Conservation (phyloP, 2,888 invertebrate species). For the Lottia scabra region DNA sequence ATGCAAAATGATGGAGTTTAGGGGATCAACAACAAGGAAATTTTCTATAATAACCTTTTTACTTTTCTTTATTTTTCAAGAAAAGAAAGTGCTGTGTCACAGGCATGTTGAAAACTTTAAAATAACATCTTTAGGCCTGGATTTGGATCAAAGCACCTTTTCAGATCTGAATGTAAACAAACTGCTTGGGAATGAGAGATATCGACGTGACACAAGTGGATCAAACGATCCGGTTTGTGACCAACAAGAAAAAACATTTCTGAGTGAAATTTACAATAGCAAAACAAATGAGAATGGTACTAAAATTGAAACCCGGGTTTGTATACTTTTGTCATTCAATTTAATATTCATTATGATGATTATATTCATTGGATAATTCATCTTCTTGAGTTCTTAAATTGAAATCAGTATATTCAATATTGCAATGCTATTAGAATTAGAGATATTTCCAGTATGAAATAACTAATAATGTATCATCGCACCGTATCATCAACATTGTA, state of each 20-base stretch:
- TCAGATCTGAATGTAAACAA: background rate
- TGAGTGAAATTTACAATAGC: conserved; percentile 1
- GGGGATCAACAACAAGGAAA: no score
- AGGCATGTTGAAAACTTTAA: background rate
- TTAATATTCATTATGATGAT: no score
- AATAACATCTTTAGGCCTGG: background rate
- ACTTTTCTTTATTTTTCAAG: no score
- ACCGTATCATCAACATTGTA: no score
- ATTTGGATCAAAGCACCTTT: no score
- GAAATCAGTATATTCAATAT: no score
- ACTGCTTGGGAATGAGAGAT: background rate
- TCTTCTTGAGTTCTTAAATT: no score
- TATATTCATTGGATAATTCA: no score
- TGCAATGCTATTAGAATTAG: no score
- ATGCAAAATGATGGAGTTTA: background rate
- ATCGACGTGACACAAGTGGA: background rate
- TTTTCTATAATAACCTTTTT: no score
- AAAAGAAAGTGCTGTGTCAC: background rate
- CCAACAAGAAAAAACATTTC: conserved; percentile 8
- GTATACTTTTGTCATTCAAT: background rate
- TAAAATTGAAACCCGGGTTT: background rate
- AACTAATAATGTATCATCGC: no score
- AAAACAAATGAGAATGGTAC: conserved; percentile 1
- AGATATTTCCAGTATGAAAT: no score
- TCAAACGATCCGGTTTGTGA: conserved; percentile 1